Conservation (phyloP, 2,888 invertebrate species). For the Archaeoteleia sp. region DNA sequence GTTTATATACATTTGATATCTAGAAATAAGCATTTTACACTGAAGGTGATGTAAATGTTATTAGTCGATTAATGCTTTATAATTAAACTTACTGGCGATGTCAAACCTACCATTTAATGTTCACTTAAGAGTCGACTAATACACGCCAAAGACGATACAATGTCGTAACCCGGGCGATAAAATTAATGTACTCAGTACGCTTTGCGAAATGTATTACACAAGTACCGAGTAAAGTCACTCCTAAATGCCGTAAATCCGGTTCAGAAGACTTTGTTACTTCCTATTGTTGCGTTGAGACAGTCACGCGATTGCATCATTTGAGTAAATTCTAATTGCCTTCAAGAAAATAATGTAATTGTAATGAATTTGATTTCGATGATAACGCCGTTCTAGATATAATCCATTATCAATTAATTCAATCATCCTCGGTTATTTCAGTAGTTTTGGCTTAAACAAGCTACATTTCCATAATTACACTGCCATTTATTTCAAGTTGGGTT, state of each 20-base stretch:
- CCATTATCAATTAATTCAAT: too few species aligned
- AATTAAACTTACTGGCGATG: too few species aligned
- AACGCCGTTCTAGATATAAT: too few species aligned
- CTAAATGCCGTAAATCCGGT: constrained; percentile 29
- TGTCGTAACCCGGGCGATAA: constrained; percentile 14
- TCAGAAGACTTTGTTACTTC: constrained; percentile 23
- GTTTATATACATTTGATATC: too few species aligned
- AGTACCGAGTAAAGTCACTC: constrained; percentile 26
- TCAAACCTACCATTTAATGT: neutral
- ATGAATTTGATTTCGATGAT: neutral
- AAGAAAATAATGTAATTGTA: neutral
- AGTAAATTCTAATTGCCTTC: neutral
- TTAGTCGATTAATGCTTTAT: too few species aligned
- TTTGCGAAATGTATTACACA: constrained; percentile 24
- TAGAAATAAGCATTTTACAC: too few species aligned
- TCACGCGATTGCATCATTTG: constrained; percentile 21
- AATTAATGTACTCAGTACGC: constrained; percentile 23
- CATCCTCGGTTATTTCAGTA: too few species aligned
- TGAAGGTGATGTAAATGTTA: too few species aligned
- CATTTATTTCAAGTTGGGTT: too few species aligned
- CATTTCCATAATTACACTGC: too few species aligned
- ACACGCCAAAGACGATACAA: neutral
- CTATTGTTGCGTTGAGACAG: constrained; percentile 20
- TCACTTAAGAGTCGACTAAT: neutral
- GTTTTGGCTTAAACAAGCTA: too few species aligned